Evolutionary conservation across 2,113 vertebrate species (phyloP).

Genomic region (Sander vitreus): DNA sequence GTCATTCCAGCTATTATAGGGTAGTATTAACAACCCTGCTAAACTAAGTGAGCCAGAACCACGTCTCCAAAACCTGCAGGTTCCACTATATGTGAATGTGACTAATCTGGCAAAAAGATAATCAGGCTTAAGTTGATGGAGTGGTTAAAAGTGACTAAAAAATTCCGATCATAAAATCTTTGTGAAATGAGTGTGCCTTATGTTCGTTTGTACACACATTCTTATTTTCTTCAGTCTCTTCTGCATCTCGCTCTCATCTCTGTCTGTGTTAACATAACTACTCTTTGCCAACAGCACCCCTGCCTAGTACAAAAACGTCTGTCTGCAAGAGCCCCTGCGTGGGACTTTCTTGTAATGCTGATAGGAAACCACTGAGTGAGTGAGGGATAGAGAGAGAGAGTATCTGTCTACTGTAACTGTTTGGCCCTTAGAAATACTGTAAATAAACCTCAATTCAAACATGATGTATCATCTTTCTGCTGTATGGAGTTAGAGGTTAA

Average conservation of each 20-base stretch:
- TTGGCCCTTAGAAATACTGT: neutral
- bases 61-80: neutral
- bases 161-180: neutral
- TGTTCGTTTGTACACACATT: conserved; percentile 2
- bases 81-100: neutral
- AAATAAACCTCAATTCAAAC: neutral
- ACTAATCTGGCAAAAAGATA: conserved; percentile 4
- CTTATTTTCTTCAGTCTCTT: conserved; percentile 16
- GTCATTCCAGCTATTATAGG: conserved; percentile 10
- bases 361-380: conserved; percentile 48
- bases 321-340: conserved; percentile 47
- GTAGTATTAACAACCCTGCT: conserved; percentile 9
- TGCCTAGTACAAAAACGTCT: conserved; percentile 54
- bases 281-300: conserved; percentile 64
- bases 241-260: conserved; percentile 15
- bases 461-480: neutral
- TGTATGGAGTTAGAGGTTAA: neutral
- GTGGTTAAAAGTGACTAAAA: neutral
- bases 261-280: conserved; percentile 40
- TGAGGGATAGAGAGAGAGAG: neutral
- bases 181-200: neutral
- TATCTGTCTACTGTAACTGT: neutral
- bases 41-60: neutral
- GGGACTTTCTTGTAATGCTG: conserved; percentile 55
- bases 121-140: conserved; percentile 17